Evolutionary conservation across 2,113 vertebrate genomes (phyloP), one percentile per base, ranked within the genome.

Genomic region (Raphicerus campestris): DNA sequence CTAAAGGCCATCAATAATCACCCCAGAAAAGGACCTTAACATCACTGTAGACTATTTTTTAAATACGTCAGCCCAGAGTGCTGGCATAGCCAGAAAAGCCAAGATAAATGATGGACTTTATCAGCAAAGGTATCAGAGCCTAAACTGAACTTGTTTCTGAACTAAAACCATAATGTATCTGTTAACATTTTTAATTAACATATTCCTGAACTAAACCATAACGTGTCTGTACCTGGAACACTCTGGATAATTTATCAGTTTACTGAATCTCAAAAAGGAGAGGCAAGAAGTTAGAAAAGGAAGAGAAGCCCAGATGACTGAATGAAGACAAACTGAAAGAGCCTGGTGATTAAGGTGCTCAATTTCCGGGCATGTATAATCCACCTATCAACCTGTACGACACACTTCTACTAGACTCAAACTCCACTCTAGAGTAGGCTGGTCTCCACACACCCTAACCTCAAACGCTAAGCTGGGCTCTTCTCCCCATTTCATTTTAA

Each of bases 171-270:
- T 73, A 73, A 73, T 39, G n/a, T 73, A 39, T 70, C 19, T 39
- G n/a, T 73, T 73, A 73, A 11, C n/a, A 73, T 39, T 73, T 66
- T 73, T 22, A 70, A 39, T 73, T 22, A 73, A 84, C 87, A 55
- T 70, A 83, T 51, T 95, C 91, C 35, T 92, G 42, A 96, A 90
- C 84, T 89, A 95, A 93, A 83, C 15, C 16, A n/a, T 55, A 55
- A 78, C 73, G 20, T 83, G 56, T 87, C 39, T 84, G 89, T 73
- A 73, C 20, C 61, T 66, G 66, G 39, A 95, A 94, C 42, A 89
- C 15, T 88, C 17, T 61, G 42, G 84, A 42, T 84, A 93, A 97
- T 70, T 91, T 87, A 82, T 91, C 61, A 82, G 77, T n/a, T 91
- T 86, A 60, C 0, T 39, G 42, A 47, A 70, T 77, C 56, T 97